Conservation (phyloP, 2,888 invertebrate genomes). For the Crepidodera aurea region DNA sequence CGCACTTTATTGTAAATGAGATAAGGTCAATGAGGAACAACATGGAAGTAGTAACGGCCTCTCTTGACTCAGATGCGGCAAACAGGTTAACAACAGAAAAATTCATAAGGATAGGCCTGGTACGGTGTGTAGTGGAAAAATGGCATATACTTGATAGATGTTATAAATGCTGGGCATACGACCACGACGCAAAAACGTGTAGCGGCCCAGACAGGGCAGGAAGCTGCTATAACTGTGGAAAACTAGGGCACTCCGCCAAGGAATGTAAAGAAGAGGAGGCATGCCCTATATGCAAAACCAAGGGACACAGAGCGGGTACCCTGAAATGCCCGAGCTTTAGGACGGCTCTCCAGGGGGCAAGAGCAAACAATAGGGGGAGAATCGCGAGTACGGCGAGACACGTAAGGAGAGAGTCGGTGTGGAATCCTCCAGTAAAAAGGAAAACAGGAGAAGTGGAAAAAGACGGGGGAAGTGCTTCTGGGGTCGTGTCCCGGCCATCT, state of each 20-base stretch:
- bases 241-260: background rate
- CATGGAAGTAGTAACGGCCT: background rate
- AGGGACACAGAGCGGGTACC: constrained; percentile 1
- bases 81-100: background rate
- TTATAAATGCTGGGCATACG: constrained; percentile 17
- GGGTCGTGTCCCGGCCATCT: too few relatives aligned
- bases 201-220: constrained; percentile 15
- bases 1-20: background rate
- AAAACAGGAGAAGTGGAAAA: background rate
- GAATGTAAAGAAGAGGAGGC: constrained; percentile 5
- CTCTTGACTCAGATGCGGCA: background rate
- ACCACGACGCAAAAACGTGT: background rate
- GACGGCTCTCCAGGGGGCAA: background rate
- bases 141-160: background rate
- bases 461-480: too few relatives aligned
- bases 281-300: constrained; percentile 2
- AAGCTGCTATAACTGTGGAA: constrained; percentile 11
- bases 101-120: background rate
- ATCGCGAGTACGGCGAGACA: too few relatives aligned
- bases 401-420: too few relatives aligned
- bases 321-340: background rate
- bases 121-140: background rate
- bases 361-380: background rate
- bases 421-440: too few relatives aligned
- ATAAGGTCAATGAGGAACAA: background rate